phyloP scores from a whole-genome alignment of 2,888 invertebrate genomes.

The Tanytarsus gracilentus region DNA sequence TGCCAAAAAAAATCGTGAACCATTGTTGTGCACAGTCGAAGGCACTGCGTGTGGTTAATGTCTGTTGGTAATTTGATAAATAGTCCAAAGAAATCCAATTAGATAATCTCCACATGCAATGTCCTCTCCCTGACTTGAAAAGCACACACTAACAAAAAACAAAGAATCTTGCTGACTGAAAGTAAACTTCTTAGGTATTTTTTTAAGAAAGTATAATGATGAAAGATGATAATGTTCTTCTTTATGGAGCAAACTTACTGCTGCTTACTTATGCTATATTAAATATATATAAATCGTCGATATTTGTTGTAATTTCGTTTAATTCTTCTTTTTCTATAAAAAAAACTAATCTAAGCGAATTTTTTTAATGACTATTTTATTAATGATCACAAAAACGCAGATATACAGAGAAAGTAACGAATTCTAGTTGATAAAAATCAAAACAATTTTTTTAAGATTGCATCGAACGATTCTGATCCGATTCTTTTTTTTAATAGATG shows the following conservation, averaged over 20 bases:
- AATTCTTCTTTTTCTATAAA: neutral
- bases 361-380: neutral
- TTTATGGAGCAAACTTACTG: constrained; percentile 5
- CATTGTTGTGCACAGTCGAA: no score
- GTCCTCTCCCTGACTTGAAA: no score
- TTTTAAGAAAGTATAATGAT: no score
- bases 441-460: neutral
- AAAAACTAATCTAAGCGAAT: neutral
- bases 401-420: neutral
- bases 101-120: no score
- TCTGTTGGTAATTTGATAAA: no score
- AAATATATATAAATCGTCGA: neutral
- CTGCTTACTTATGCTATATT: constrained; percentile 1
- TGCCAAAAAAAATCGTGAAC: no score
- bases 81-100: no score
- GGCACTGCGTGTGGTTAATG: no score
- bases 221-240: neutral
- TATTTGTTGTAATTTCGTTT: constrained; percentile 10
- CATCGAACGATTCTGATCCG: neutral
- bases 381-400: neutral
- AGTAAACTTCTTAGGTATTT: constrained; percentile 19
- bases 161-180: constrained; percentile 9
- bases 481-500: neutral
- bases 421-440: constrained; percentile 4
- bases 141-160: neutral